phyloP scores from a whole-genome alignment of 2,888 invertebrate genomes.

The Drosophila macrothrix region DNA sequence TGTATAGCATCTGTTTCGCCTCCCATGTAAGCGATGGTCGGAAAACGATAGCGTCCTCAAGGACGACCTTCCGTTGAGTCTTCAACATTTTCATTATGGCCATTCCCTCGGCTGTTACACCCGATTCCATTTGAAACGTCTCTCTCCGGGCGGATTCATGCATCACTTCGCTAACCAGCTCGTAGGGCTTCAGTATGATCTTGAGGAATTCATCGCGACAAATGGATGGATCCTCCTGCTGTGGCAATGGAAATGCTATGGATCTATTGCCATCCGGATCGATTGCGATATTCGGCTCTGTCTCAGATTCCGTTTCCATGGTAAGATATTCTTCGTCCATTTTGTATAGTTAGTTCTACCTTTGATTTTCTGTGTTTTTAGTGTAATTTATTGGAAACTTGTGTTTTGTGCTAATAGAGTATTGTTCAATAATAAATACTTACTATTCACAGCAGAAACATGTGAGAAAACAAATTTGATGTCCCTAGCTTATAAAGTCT shows the following conservation, averaged over 20 bases:
- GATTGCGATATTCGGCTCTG: not conserved
- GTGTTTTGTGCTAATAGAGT: not conserved
- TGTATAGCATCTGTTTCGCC: not conserved
- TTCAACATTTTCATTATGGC: conserved; percentile 21
- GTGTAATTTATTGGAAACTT: not conserved
- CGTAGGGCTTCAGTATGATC: conserved; percentile 6
- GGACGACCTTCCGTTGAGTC: fast-evolving
- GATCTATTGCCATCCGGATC: not conserved
- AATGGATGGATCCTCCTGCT: conserved; percentile 24
- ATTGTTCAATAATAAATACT: not conserved
- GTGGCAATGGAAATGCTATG: conserved; percentile 41
- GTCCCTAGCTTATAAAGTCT: not conserved
- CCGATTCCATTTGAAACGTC: fast-evolving
- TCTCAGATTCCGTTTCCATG: not conserved
- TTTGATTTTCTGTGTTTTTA: not conserved
- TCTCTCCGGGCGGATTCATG: fast-evolving
- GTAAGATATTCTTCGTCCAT: not conserved
- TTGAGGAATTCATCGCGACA: conserved; percentile 48
- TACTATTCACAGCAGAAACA: too few relatives aligned
- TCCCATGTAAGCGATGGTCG: conserved; percentile 8
- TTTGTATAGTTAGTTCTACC: not conserved
- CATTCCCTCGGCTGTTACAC: conserved; percentile 25
- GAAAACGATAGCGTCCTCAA: not conserved
- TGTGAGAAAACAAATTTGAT: not conserved
- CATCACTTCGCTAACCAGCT: fast-evolving